Base-by-base conservation (phyloP, 2,888 invertebrate species). In the Drosophila diplacantha region DNA sequence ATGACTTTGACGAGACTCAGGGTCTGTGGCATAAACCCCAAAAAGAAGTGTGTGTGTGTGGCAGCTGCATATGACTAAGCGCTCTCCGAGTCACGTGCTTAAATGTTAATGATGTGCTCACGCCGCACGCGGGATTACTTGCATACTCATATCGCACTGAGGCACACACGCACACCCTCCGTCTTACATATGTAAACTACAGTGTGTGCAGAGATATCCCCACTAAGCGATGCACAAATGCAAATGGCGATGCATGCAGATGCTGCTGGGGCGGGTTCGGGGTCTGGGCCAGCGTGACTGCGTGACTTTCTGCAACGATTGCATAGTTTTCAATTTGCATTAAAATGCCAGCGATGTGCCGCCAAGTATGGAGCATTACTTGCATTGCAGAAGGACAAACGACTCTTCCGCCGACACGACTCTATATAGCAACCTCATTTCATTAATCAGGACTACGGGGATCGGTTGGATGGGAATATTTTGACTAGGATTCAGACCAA, bases 41-140 rank as follows among this genome's bases (percentile, higher is more conserved):
- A 7, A 43, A 7, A 18, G 29, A 18, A 29, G 37, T 46, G 24
- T 26, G 37, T 34, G 37, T 31, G 22, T 41, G 20, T 47, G 49
- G 46, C 81, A 65, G 79, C 75, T 78, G 75, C 65, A 75, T 51
- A 52, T 79, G 74, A 76, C 62, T 63, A 52, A 41, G 67, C 74
- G 82, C 58, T 66, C 74, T 52, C 20, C 60, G 56, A 34, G 56
- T 80, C 77, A 82, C 81, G 76, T 80, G 81, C 83, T 77, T 56
- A 72, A 72, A 77, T 77, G 77, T 80, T 82, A 82, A 77, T 77
- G 78, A 77, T 77, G 83, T 80, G 55, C 74, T 60, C 55, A 58
- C 62, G 61, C 68, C 56, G 60, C 57, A 64, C 58, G 51, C 64
- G 44, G 56, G 46, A 50, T 55, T 65, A 43, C 65, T 65, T 55